Percentiles rank a stretch among this genome's conserved stretches.
Conservation (phyloP, 2,888 invertebrate genomes). For the Xylocampa areola region DNA sequence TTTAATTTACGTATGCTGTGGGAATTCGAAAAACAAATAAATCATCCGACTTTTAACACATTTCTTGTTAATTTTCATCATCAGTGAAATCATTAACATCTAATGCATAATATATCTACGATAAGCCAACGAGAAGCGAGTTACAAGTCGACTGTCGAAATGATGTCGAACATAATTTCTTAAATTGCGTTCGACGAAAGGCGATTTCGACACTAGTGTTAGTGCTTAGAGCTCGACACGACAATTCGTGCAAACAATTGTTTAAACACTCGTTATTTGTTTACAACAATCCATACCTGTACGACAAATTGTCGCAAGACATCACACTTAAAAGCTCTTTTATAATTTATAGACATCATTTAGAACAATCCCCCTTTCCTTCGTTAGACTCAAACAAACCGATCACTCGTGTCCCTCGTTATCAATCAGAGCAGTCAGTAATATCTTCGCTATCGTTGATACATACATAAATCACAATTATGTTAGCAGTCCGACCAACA, state of each 20-base stretch:
- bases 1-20: conserved; percentile 3
- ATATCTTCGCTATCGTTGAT: conserved; percentile 28
- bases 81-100: conserved; percentile 60
- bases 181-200: conserved; percentile 76
- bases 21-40: conserved; percentile 13
- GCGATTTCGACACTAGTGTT: conserved; percentile 67
- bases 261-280: conserved; percentile 57
- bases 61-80: conserved; percentile 41
- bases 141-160: conserved; percentile 68
- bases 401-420: not conserved
- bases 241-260: conserved; percentile 65
- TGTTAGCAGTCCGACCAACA: conserved; percentile 37
- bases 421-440: conserved; percentile 19
- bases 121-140: conserved; percentile 59
- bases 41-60: conserved; percentile 22
- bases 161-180: conserved; percentile 71
- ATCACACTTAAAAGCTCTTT: conserved; percentile 22
- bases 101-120: conserved; percentile 62
- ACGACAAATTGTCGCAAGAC: conserved; percentile 39
- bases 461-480: conserved; percentile 57
- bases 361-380: not conserved
- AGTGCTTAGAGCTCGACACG: conserved; percentile 65
- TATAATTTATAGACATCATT: not conserved
- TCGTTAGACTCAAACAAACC: conserved; percentile 3
- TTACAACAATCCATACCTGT: conserved; percentile 45